These are phyloP conservation scores for Platalea minor DNA, from an alignment of 2,797 vertebrate species.

Conservation along the genomic window DNA sequence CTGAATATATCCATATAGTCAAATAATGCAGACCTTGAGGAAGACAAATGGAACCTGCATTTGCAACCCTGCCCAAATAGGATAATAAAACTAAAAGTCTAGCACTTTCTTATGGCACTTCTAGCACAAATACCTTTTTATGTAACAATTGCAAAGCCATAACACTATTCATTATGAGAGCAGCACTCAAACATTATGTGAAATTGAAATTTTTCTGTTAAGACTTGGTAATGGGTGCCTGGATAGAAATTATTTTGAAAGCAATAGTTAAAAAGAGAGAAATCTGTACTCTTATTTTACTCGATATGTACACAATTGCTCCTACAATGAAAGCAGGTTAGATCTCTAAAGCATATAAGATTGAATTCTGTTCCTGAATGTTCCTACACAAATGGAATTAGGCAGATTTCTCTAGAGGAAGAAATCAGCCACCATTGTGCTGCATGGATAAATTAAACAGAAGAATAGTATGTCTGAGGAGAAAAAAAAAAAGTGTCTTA, in stretches of 20 bases:
- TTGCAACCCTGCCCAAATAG: not conserved
- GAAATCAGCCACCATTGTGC: slow-evolving; percentile 14
- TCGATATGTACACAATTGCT: not conserved
- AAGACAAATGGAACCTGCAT: not conserved
- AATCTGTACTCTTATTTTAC: not conserved
- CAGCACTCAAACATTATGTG: not conserved
- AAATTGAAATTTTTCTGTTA: slow-evolving; percentile 12
- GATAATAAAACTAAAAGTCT: not conserved
- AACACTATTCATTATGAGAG: not conserved
- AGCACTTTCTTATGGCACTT: not conserved
- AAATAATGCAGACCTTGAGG: not conserved
- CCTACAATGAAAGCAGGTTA: not conserved
- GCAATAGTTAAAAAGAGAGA: not conserved
- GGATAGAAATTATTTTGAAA: not conserved
- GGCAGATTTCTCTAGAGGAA: slow-evolving; percentile 6
- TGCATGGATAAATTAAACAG: slow-evolving; percentile 35
- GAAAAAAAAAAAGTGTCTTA: not conserved
- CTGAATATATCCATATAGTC: not conserved
- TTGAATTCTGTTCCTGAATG: not conserved
- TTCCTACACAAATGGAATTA: slow-evolving; percentile 1
- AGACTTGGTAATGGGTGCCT: not conserved
- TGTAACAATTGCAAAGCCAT: not conserved
- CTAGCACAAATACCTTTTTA: not conserved
- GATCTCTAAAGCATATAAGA: not conserved
- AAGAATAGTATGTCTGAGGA: not conserved